Percentiles rank a stretch among this genome's conserved stretches.
Evolutionary conservation across 2,113 vertebrate genomes (phyloP).

Genomic region (Smithornis capensis): DNA sequence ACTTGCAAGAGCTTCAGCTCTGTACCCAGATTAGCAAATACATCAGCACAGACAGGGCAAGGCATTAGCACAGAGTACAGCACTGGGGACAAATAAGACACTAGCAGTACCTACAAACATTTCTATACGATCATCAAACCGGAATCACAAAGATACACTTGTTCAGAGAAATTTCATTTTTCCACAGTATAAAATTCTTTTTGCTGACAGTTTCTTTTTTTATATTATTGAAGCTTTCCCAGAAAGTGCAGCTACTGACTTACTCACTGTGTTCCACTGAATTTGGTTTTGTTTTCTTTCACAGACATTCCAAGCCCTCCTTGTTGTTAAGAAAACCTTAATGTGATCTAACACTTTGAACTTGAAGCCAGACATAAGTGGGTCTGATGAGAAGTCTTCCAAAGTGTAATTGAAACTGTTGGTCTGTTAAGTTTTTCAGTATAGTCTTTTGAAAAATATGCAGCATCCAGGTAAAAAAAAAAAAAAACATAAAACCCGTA

Average conservation of each 20-base stretch:
- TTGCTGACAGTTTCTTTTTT: background rate
- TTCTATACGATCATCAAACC: background rate
- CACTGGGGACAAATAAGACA: background rate
- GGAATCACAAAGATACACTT: background rate
- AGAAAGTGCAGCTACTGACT: background rate
- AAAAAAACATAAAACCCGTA: background rate
- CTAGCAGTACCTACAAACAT: background rate
- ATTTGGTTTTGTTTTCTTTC: background rate
- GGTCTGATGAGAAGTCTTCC: background rate
- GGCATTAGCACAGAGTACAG: background rate
- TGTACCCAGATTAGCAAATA: background rate
- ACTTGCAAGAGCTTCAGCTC: background rate
- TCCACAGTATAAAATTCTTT: background rate
- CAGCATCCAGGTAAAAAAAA: background rate
- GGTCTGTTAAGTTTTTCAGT: background rate
- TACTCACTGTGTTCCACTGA: background rate
- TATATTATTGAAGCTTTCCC: background rate
- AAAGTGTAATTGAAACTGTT: background rate
- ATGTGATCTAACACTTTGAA: background rate
- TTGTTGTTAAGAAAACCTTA: background rate
- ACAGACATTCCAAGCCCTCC: background rate
- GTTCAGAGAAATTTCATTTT: background rate
- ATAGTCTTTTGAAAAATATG: background rate
- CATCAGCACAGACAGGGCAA: background rate
- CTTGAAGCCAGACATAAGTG: fast-evolving